These are phyloP conservation scores for Crocodylus rhombifer DNA, from an alignment of 2,797 vertebrate species.

Conservation along the genomic window DNA sequence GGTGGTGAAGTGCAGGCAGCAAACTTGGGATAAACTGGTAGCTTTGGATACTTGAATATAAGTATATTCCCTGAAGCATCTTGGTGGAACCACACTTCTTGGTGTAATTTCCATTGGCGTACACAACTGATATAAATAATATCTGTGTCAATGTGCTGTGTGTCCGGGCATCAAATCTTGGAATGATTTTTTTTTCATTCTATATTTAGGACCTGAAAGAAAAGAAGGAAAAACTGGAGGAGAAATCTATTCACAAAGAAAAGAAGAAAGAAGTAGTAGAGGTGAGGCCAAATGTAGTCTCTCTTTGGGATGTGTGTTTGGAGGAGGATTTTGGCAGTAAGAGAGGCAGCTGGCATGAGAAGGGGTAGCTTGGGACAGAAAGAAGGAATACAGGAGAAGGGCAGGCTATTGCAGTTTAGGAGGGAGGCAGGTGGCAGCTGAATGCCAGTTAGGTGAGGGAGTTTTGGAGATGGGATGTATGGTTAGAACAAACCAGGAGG, in stretches of 20 bases:
- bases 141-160: too few relatives aligned
- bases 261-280: slow-evolving; percentile 82
- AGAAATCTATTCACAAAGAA: slow-evolving; percentile 81
- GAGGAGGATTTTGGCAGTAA: not conserved
- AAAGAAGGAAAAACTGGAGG: slow-evolving; percentile 83
- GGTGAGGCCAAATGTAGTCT: slow-evolving; percentile 52
- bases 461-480: not conserved
- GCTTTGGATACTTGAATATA: too few relatives aligned
- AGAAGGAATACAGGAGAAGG: not conserved
- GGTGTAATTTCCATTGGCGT: too few relatives aligned
- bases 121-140: too few relatives aligned
- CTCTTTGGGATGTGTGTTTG: not conserved
- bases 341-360: not conserved
- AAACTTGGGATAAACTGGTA: too few relatives aligned
- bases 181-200: not conserved
- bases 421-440: not conserved
- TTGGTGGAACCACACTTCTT: too few relatives aligned
- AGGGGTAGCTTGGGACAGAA: fast-evolving
- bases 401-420: fast-evolving
- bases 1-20: too few relatives aligned
- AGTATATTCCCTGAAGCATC: too few relatives aligned
- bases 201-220: slow-evolving; percentile 80
- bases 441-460: not conserved
- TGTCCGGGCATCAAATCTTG: not conserved
- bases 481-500: not conserved